A percentile compares a stretch with the other conserved stretches of the same genome.
These are phyloP conservation scores for Lindbergichthys nudifrons DNA, from an alignment of 2,797 vertebrate species.

Conservation along the genomic window DNA sequence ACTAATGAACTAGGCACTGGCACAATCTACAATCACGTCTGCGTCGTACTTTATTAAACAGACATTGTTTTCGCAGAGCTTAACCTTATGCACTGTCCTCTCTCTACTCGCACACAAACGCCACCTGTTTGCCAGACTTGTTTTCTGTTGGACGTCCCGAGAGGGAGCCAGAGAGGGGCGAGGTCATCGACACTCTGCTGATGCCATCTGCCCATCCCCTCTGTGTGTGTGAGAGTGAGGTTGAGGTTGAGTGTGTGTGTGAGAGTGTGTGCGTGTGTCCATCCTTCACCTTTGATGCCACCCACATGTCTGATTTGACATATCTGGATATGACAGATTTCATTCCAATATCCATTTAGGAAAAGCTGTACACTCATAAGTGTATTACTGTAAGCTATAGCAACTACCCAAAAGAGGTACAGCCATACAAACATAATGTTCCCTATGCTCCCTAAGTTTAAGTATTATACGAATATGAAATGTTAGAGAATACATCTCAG, in stretches of 20 bases:
- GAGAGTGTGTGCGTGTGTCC: slow-evolving; percentile 13
- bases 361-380: slow-evolving; percentile 35
- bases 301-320: slow-evolving; percentile 52
- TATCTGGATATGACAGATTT: slow-evolving; percentile 53
- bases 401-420: not conserved
- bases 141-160: slow-evolving; percentile 59
- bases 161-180: slow-evolving; percentile 52
- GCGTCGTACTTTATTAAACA: slow-evolving; percentile 4
- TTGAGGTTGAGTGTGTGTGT: slow-evolving; percentile 26
- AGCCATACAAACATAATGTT: not conserved
- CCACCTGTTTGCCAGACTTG: slow-evolving; percentile 67
- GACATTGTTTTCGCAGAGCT: slow-evolving; percentile 39
- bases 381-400: slow-evolving; percentile 38
- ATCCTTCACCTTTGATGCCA: slow-evolving; percentile 36
- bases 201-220: slow-evolving; percentile 70
- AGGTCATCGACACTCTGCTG: slow-evolving; percentile 57
- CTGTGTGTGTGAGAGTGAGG: slow-evolving; percentile 23
- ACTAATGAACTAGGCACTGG: slow-evolving; percentile 16
- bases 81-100: slow-evolving; percentile 41
- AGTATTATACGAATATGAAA: not conserved
- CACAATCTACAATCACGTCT: slow-evolving; percentile 8
- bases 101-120: slow-evolving; percentile 26
- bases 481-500: not conserved
- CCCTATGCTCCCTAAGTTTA: not conserved
- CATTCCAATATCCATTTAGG: slow-evolving; percentile 32